Conservation (phyloP, 2,797 vertebrate species). For the Todus mexicanus region DNA sequence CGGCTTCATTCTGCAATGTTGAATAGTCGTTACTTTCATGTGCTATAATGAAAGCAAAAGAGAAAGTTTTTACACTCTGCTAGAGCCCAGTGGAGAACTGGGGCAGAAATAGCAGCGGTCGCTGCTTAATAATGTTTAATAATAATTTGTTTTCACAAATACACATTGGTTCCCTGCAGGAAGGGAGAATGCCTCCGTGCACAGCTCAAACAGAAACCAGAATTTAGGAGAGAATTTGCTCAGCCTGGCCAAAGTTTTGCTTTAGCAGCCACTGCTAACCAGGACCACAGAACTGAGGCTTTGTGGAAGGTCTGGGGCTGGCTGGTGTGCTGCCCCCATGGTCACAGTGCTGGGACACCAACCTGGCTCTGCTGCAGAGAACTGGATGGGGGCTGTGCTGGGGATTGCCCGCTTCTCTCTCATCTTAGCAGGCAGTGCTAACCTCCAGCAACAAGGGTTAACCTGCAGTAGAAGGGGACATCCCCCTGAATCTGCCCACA, state of each 20-base stretch:
- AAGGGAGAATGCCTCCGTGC: background rate
- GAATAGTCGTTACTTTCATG: background rate
- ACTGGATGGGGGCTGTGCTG: background rate
- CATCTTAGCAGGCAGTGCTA: rapidly evolving
- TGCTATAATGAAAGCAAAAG: background rate
- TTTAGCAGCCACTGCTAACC: background rate
- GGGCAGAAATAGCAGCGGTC: background rate
- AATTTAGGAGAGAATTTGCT: background rate
- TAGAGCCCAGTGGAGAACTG: background rate
- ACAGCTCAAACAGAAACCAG: background rate
- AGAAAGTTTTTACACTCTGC: background rate
- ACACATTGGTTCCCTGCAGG: background rate
- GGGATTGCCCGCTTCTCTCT: rapidly evolving
- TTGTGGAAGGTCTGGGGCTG: background rate
- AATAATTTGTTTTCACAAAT: background rate
- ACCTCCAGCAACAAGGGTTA: background rate
- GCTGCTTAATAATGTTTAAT: background rate
- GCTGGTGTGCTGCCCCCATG: rapidly evolving
- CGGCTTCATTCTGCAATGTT: background rate
- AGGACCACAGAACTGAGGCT: background rate
- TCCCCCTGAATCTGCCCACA: background rate
- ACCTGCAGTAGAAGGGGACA: background rate
- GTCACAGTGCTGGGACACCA: background rate
- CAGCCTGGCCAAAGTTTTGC: background rate
- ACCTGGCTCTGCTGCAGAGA: background rate